Evolutionary conservation across 2,888 invertebrate genomes (phyloP).

Genomic region (Cantharis lateralis): DNA sequence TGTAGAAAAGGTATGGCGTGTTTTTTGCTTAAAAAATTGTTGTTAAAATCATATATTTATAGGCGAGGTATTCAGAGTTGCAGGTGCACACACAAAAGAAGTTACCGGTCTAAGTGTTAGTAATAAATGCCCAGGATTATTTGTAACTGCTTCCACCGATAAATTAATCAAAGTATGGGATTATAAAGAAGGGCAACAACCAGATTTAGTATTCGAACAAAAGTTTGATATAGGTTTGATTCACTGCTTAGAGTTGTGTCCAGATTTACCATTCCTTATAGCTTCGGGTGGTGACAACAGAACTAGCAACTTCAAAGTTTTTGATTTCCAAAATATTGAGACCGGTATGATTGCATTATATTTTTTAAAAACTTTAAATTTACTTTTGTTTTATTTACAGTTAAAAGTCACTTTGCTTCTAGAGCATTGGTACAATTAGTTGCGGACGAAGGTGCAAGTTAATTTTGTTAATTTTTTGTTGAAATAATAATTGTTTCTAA

Average conservation of each 20-base stretch:
- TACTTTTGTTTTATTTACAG: conserved; percentile 48
- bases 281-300: conserved; percentile 86
- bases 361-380: not conserved
- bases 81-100: conserved; percentile 78
- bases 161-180: conserved; percentile 89
- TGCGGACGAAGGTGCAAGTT: not conserved
- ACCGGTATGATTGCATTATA: conserved; percentile 58
- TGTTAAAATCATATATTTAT: conserved; percentile 9
- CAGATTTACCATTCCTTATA: conserved; percentile 81
- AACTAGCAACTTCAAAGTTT: conserved; percentile 71
- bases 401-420: conserved; percentile 58
- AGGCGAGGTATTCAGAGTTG: conserved; percentile 48
- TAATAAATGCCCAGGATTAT: conserved; percentile 70
- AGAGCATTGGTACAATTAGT: conserved; percentile 48
- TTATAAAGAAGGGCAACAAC: conserved; percentile 51
- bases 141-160: conserved; percentile 81
- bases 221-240: conserved; percentile 72
- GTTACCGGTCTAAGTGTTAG: conserved; percentile 82
- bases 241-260: conserved; percentile 75
- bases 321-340: conserved; percentile 64
- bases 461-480: not conserved
- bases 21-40: not conserved
- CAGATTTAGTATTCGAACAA: conserved; percentile 57
- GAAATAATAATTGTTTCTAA: not conserved
- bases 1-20: conserved; percentile 61